Base-by-base conservation (phyloP, 1,140 invertebrate species). In the Sminthurinus signatus region DNA sequence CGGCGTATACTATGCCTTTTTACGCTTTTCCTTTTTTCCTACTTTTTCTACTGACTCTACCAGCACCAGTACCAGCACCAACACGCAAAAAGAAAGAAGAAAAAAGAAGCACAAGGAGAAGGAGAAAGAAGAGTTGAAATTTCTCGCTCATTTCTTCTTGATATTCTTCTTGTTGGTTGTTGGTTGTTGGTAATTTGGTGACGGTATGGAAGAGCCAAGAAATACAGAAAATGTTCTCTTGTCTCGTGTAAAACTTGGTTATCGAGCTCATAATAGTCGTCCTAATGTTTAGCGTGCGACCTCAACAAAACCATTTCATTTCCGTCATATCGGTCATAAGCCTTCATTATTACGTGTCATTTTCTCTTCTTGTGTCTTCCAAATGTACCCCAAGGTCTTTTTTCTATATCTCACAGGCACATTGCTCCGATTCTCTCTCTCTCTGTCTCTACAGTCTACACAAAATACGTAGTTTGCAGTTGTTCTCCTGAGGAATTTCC, bases 231-330 rank as follows among this genome's bases (percentile, higher is more conserved):
- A 54, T 61, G 32, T 54, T 61, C 50, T 48, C 60, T 42, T 61
- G 60, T 61, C 60, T 61, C 50, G 23, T 61, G 28, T 52, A 61
- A 61, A 61, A 52, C 48, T 61, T 61, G 44, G 60, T 61, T 61
- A 61, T 61, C 60, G 50, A n/a, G 25, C 60, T 61, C 60, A 21
- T 61, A 61, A 61, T 61, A 48, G 50, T 21, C 3, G n/a, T 14
- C 25, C 60, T 61, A 61, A 61, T 61, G 60, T 46, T 44, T 8
- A 39, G 50, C 60, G 48, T 48, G 50, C 48, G 60, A 43, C 32
- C 36, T 46, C 15, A 46, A 46, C 10, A 46, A 46, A 46, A 5
- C 44, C 44, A 46, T 46, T 46, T 46, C 44, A 46, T 46, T 46
- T 46, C 21, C 44, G 44, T 46, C 44, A 46, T 46, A 46, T 46